Percentiles rank a stretch among this genome's conserved stretches.
Evolutionary conservation across 2,113 vertebrate species (phyloP).

Genomic region (Hucho hucho): DNA sequence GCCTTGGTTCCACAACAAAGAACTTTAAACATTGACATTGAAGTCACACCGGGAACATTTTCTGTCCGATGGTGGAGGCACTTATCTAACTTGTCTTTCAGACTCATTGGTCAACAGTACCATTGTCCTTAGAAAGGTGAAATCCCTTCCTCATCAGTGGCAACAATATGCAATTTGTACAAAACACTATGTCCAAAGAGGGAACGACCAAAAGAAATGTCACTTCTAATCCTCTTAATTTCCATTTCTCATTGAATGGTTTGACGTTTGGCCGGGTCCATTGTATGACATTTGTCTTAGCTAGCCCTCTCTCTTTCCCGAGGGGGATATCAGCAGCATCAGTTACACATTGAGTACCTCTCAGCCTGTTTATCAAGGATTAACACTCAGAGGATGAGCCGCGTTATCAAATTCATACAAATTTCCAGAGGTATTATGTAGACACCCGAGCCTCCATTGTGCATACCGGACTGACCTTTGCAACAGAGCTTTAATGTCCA

Average conservation of each 20-base stretch:
- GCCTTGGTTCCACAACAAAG: too few relatives aligned
- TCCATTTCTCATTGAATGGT: constrained; percentile 37
- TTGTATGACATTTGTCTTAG: constrained; percentile 47
- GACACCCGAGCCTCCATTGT: constrained; percentile 89
- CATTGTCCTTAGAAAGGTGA: constrained; percentile 2
- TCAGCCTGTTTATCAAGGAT: constrained; percentile 89
- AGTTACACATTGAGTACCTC: constrained; percentile 71
- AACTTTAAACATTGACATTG: too few relatives aligned
- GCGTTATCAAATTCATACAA: constrained; percentile 74
- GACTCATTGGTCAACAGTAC: not conserved
- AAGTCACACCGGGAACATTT: too few relatives aligned
- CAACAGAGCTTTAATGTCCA: constrained; percentile 81
- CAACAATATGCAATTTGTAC: not conserved
- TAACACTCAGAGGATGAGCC: constrained; percentile 83
- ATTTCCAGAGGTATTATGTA: constrained; percentile 82
- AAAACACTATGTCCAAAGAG: not conserved
- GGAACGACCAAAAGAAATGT: constrained; percentile 25
- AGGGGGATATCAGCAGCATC: constrained; percentile 52
- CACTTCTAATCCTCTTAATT: constrained; percentile 18
- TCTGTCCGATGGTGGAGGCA: too few relatives aligned
- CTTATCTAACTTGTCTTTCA: not conserved
- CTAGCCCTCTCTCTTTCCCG: constrained; percentile 44
- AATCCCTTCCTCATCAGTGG: not conserved
- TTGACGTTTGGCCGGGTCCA: constrained; percentile 37
- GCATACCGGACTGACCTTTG: constrained; percentile 84